A percentile compares a stretch with the other conserved stretches of the same genome.
Evolutionary conservation across 2,113 vertebrate genomes (phyloP).

Genomic region (Pantherophis guttatus): DNA sequence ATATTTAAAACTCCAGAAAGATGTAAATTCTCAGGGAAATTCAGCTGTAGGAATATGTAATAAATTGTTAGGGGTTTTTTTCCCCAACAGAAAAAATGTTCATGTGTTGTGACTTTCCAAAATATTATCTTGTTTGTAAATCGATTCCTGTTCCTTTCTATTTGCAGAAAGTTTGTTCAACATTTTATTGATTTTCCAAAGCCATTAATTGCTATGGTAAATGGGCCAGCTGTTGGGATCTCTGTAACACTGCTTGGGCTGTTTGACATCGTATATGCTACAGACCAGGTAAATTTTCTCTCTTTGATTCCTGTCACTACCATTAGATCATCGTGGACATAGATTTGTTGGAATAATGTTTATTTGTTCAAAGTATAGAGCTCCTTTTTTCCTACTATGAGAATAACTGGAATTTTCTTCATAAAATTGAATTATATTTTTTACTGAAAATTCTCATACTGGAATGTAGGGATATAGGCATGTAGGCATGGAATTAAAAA

Average conservation of each 20-base stretch:
- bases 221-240: conserved; percentile 83
- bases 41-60: not conserved
- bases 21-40: not conserved
- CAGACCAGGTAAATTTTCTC: conserved; percentile 71
- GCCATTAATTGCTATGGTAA: conserved; percentile 79
- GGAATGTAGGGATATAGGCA: not conserved
- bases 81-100: not conserved
- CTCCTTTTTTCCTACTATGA: not conserved
- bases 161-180: conserved; percentile 70
- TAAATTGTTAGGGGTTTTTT: not conserved
- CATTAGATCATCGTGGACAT: not conserved
- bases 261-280: conserved; percentile 80
- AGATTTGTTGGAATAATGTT: not conserved
- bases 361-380: not conserved
- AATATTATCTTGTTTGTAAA: not conserved
- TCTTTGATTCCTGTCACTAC: not conserved
- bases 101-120: not conserved
- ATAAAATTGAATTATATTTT: not conserved
- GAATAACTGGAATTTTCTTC: not conserved
- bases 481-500: not conserved
- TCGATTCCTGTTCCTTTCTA: conserved; percentile 15
- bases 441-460: not conserved
- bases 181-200: conserved; percentile 86
- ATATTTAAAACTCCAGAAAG: not conserved
- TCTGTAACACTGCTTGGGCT: conserved; percentile 76